Conservation (phyloP, 2,888 invertebrate genomes). For the Andrena marginata region DNA sequence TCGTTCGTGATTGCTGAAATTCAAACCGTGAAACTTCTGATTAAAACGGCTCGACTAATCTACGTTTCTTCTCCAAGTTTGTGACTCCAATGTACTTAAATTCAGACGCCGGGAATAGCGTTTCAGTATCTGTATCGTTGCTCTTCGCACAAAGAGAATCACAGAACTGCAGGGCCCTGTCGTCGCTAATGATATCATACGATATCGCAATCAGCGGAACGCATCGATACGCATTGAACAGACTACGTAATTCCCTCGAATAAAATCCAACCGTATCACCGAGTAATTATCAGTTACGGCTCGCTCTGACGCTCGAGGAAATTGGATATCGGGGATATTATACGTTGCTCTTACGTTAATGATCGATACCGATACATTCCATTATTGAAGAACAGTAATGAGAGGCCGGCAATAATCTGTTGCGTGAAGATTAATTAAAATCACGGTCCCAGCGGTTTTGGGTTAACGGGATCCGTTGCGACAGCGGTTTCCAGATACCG, state of each 20-base stretch:
- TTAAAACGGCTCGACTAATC: no score
- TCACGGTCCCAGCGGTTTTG: conserved; percentile 17
- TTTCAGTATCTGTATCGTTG: no score
- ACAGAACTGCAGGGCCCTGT: not conserved
- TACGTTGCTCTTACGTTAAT: not conserved
- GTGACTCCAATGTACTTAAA: no score
- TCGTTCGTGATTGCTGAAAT: no score
- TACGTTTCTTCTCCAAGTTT: no score
- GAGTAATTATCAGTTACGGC: conserved; percentile 47
- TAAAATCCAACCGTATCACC: conserved; percentile 46
- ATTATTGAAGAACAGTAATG: no score
- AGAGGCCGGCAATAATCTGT: no score
- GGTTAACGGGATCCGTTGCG: conserved; percentile 69
- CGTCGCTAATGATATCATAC: conserved; percentile 26
- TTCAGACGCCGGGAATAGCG: no score
- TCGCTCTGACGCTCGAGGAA: conserved; percentile 22
- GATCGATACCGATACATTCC: not conserved
- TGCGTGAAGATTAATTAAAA: no score
- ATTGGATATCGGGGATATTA: conserved; percentile 32
- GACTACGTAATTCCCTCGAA: conserved; percentile 30
- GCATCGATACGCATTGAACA: conserved; percentile 32
- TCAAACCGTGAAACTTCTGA: no score
- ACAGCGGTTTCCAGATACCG: conserved; percentile 46
- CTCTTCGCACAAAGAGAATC: conserved; percentile 8
- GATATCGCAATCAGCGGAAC: conserved; percentile 30